Evolutionary conservation across 2,797 vertebrate genomes (phyloP), one percentile per base, ranked within the genome.

Genomic region (Pagetopsis macropterus): DNA sequence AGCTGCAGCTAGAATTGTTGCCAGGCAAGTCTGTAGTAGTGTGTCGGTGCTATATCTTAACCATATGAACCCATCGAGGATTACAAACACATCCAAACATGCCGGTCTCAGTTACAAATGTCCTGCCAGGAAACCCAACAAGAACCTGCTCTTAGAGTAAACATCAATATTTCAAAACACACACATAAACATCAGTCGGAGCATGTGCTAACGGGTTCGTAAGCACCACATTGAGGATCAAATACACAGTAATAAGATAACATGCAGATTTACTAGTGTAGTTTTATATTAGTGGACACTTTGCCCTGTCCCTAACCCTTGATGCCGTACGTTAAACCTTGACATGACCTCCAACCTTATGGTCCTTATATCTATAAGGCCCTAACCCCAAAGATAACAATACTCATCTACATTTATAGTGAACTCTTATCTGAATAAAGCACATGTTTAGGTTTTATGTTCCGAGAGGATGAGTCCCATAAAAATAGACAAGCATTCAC

Each of bases 81-180:
- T 88, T 82, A 88, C 60, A 79, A 69, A 72, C 65, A 68, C 75
- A 80, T 85, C 59, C 81, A 87, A 89, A 87, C 84, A 83, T 82
- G 75, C 75, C 44, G 81, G 76, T 83, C 87, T 91, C 84, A 75
- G 75, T 90, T 89, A 86, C 90, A 89, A 88, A 92, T 89, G 86
- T 92, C 78, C 90, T 91, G 89, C 90, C 89, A 91, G 84, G 66
- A 87, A 84, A 78, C 70, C 9, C 59, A 60, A 57, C 60, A 72
- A 64, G 52, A 84, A 67, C 23, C 71, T 54, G 43, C 8, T 9
- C 55, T 64, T 46, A 17, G 51, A 72, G 50, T 64, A 55, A 40
- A 46, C 65, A 56, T 23, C 19, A 9, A 77, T 68, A 23, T 48
- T 72, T 82, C 67, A 76, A 74, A 79, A 84, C 72, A 79, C 70